Evolutionary conservation across 2,113 vertebrate genomes (phyloP), one percentile per base, ranked within the genome.

Genomic region (Microcebus jonahi): DNA sequence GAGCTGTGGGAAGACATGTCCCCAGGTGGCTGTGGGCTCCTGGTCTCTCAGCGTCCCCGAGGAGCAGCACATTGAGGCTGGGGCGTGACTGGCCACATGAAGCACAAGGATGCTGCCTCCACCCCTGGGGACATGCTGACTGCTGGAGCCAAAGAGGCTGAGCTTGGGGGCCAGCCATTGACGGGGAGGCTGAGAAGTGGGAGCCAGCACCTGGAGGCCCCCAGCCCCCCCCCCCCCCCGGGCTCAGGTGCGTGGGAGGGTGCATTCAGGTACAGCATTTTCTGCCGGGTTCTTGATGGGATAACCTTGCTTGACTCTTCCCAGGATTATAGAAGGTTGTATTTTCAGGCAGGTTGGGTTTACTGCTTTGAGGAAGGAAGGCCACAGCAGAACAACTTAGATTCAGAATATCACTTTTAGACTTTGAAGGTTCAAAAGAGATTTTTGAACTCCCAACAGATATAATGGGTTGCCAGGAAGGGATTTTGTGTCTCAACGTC

Each of bases 401-500:
- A 77, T 65, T 67, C 36, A 90, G 65, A 97, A 86, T 90, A 63
- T 42, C 68, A 76, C 45, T 83, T 92, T 75, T 59, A 21, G 86
- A 79, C 29, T 73, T 75, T 67, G 61, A 68, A 77, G 81, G 11
- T 89, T 91, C 85, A 86, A 84, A 94, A 86, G 42, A 91, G 50
- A 90, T 21, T 81, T 94, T 77, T 3, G 0, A 65, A 88, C n/a
- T 82, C 67, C 42, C 23, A 8, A 27, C 11, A 91, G 77, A 82
- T 73, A 39, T 20, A 61, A 65, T 45, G 10, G 10, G 13, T 27
- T 94, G 29, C 82, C 67, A 93, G 91, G 94, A 96, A 55, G 42
- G 48, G 23, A 25, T 88, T 96, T 86, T 71, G 76, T 70, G 71
- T 53, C 75, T 90, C 48, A 31, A 20, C 29, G 25, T 45, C 55